phyloP scores from a whole-genome alignment of 2,888 invertebrate species.

The Eumerus sabulonum region DNA sequence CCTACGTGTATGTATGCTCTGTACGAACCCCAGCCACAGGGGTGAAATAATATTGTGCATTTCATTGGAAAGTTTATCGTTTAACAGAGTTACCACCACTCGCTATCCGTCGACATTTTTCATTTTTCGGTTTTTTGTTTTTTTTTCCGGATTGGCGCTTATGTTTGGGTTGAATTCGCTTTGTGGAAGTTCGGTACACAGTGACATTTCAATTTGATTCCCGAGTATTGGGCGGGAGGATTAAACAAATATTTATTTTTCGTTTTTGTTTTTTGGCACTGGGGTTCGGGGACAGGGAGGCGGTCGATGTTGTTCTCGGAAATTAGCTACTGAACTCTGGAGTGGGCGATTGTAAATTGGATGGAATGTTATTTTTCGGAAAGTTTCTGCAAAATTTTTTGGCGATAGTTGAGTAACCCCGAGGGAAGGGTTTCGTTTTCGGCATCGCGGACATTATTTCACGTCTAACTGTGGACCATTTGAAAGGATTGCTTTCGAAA shows the following conservation, averaged over 20 bases:
- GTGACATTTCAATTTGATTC: slow-evolving; percentile 67
- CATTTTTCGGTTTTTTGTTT: slow-evolving; percentile 11
- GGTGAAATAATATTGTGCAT: slow-evolving; percentile 64
- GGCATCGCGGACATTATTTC: too few species aligned
- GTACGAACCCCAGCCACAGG: slow-evolving; percentile 18
- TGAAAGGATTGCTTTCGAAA: too few species aligned
- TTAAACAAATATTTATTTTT: slow-evolving; percentile 39
- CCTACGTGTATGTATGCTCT: too few species aligned
- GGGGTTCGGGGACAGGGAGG: not conserved
- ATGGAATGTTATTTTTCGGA: slow-evolving; percentile 55
- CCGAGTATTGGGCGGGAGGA: slow-evolving; percentile 2
- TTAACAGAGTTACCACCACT: slow-evolving; percentile 49
- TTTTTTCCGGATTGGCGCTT: not conserved
- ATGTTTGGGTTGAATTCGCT: not conserved
- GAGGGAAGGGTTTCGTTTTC: too few species aligned
- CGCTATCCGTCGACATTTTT: too few species aligned
- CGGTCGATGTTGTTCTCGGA: slow-evolving; percentile 48
- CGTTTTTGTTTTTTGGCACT: too few species aligned
- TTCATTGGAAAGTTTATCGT: slow-evolving; percentile 66
- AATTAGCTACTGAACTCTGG: slow-evolving; percentile 53
- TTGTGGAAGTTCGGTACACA: slow-evolving; percentile 41
- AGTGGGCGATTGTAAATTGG: slow-evolving; percentile 58
- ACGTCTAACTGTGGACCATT: too few species aligned
- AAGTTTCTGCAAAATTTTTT: slow-evolving; percentile 15
- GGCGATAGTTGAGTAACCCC: too few species aligned